phyloP scores from a whole-genome alignment of 2,888 invertebrate species.

The Acrocera orbiculus region DNA sequence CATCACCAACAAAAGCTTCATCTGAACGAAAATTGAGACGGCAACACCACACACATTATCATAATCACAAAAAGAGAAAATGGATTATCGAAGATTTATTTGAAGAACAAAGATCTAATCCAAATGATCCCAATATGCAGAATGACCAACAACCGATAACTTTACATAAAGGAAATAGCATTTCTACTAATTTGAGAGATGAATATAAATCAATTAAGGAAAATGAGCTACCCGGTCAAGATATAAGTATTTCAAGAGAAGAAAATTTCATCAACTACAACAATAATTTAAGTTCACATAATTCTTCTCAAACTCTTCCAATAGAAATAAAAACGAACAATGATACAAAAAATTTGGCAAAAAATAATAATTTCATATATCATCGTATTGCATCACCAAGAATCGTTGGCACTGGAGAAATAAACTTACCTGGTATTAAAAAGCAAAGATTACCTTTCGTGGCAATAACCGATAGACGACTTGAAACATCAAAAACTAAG shows the following conservation, averaged over 20 bases:
- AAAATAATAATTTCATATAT: constrained; percentile 25
- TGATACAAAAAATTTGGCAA: neutral
- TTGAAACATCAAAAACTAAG: constrained; percentile 22
- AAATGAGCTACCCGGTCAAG: constrained; percentile 23
- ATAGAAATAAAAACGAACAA: neutral
- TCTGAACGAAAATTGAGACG: constrained; percentile 17
- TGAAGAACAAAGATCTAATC: constrained; percentile 19
- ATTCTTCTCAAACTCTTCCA: too few species aligned
- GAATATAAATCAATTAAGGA: constrained; percentile 12
- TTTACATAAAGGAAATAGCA: neutral
- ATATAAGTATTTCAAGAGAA: constrained; percentile 16
- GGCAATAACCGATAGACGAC: constrained; percentile 29
- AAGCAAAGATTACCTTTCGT: constrained; percentile 30
- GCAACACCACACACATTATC: constrained; percentile 16
- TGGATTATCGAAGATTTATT: constrained; percentile 21
- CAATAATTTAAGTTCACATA: constrained; percentile 2
- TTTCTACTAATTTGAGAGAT: constrained; percentile 10
- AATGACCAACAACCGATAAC: constrained; percentile 8
- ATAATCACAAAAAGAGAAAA: constrained; percentile 14
- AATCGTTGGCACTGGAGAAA: constrained; percentile 18
- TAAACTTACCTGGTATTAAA: constrained; percentile 14
- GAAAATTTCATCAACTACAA: too few species aligned
- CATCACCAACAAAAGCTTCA: constrained; percentile 15
- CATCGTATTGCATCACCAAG: constrained; percentile 26
- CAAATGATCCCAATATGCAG: constrained; percentile 11